phyloP scores from a whole-genome alignment of 2,797 vertebrate genomes.

The Diplodus puntazzo region DNA sequence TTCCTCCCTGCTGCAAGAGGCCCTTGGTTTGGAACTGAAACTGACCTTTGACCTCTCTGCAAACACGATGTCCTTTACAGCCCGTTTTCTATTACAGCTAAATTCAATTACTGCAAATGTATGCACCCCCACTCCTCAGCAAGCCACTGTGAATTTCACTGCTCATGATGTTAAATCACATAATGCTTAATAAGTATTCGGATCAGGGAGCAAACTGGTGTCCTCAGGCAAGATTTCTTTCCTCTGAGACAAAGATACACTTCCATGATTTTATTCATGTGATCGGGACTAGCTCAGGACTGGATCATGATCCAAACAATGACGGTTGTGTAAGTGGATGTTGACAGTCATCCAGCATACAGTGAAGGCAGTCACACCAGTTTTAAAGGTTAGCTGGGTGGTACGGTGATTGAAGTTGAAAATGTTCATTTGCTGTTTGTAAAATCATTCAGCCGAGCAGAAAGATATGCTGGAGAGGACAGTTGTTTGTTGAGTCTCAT shows the following conservation, averaged over 20 bases:
- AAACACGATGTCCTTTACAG: slow-evolving; percentile 2
- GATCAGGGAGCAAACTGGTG: slow-evolving; percentile 8
- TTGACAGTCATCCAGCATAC: not conserved
- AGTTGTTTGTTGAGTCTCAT: too few species aligned
- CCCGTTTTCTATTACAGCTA: not conserved
- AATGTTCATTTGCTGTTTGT: too few species aligned
- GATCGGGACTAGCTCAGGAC: not conserved
- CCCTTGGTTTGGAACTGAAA: not conserved
- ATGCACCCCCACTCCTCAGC: slow-evolving; percentile 15
- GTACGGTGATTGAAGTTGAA: not conserved
- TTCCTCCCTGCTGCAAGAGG: not conserved
- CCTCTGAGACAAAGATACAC: not conserved
- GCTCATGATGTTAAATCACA: slow-evolving; percentile 20
- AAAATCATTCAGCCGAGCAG: too few species aligned
- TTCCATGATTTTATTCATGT: not conserved
- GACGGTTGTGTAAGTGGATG: not conserved
- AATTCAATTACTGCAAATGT: slow-evolving; percentile 7
- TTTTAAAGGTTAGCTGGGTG: not conserved
- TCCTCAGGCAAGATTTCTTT: not conserved
- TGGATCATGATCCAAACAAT: not conserved
- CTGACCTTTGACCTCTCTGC: not conserved
- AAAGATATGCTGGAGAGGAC: too few species aligned
- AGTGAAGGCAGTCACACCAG: not conserved
- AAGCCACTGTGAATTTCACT: slow-evolving; percentile 10
- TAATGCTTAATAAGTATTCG: slow-evolving; percentile 26